Evolutionary conservation across 2,797 vertebrate species (phyloP), one percentile per base, ranked within the genome.

Genomic region (Premnoplex brunnescens): DNA sequence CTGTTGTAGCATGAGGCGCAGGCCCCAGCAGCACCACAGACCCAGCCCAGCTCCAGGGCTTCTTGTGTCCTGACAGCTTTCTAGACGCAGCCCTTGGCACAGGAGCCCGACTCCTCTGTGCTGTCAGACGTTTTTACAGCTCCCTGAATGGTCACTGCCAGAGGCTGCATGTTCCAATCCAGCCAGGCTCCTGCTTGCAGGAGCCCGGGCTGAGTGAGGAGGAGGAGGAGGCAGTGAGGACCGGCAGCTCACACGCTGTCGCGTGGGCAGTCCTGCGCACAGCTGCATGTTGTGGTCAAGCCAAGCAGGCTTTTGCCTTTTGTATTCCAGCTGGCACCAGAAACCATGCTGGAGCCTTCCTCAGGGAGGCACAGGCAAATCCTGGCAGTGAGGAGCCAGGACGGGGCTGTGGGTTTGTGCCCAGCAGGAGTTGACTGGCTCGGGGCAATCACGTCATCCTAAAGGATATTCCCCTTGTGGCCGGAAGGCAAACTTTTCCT

Each of bases 81-180:
- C 48, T 32, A 52, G 55, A 11, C 46, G 6, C 23, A 32, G 56
- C 55, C 41, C 86, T 68, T 49, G 18, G 55, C 83, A 59, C 17
- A 9, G 59, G 94, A 80, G 79, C n/a, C 71, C 37, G 19, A 18
- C 56, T 85, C 68, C 54, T 80, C 71, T 41, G 66, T 18, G 44
- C 91, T 46, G 59, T 75, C 66, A 19, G 71, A 8, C 6, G 0
- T 17, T 6, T n/a, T 4, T 27, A 44, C 52, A 3, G 43, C 68
- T 23, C 48, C 67, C 58, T 4, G 36, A 14, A 14, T 4, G n/a
- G 58, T 32, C 27, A 10, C 39, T 58, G 36, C 44, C 28, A 8
- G 34, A 23, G 54, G 7, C 0, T 12, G 14, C 4, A 0, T 1
- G 8, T 34, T 30, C 17, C 2, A 18, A 1, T 39, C 23, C 63